Base-by-base conservation (phyloP, 2,113 vertebrate species). In the Tichodroma muraria region DNA sequence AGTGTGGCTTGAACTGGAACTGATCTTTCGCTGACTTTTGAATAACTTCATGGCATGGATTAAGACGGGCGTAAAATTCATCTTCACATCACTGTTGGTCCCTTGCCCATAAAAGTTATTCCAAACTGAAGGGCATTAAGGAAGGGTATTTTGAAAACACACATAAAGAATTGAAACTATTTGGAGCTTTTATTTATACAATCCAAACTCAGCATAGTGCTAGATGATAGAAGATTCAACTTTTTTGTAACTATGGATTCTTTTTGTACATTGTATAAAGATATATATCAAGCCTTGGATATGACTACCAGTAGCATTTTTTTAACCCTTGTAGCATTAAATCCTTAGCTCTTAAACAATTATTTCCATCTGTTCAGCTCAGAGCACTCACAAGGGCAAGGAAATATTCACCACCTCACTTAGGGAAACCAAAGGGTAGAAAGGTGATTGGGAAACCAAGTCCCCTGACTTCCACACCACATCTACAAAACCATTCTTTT, bases 21-120 rank as follows among this genome's bases (percentile, higher is more conserved):
- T 94, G 95, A 95, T 96, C 91, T 94, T 94, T 93, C 93, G 90
- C 57, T 96, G 94, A 86, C 79, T 96, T 95, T 90, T 94, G 91
- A 95, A 93, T 93, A 91, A 88, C 93, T 96, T 88, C 76, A 64
- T 84, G 82, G 89, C 65, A 86, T 35, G 76, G 93, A 90, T 93
- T 91, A 95, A 94, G 76, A 90, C 49, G 30, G 80, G 76, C 0
- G 1, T 90, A 89, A 96, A 95, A 95, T 96, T 97, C 82, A 86
- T 88, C 95, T 78, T 95, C 90, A 86, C n/a, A 78, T 93, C 85
- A 31, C 49, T 60, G 28, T 79, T 93, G 88, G 80, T 95, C 60
- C 44, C 40, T 81, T 94, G 69, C 73, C 85, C 69, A 25, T 79
- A 81, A 71, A 93, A 84, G 89, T 84, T 94, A 86, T 84, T 96